Percentiles rank a stretch among this genome's conserved stretches.
These are phyloP conservation scores for Oithona nana DNA, from an alignment of 2,888 invertebrate genomes.

Conservation along the genomic window DNA sequence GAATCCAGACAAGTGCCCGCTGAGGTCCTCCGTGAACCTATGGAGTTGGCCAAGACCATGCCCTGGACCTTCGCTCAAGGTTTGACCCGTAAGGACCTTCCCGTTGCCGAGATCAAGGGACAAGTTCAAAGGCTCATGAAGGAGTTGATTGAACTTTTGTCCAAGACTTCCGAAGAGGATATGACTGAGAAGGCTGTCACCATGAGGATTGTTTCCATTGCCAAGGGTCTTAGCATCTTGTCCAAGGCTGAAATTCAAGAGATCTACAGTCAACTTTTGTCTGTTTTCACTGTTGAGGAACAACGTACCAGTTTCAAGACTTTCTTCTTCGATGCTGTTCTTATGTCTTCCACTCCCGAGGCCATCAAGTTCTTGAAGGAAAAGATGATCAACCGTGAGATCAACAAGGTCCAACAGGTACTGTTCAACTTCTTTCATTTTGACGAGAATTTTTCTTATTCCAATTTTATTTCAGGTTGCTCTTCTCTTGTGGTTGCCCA, in stretches of 20 bases:
- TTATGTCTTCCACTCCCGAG: background rate
- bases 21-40: background rate
- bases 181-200: constrained; percentile 11
- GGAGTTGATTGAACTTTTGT: background rate
- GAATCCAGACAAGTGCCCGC: background rate
- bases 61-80: background rate
- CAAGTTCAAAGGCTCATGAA: background rate
- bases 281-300: background rate
- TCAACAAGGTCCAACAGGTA: background rate
- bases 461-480: too few relatives aligned
- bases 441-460: too few relatives aligned
- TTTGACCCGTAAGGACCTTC: background rate
- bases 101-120: background rate
- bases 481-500: constrained; percentile 5
- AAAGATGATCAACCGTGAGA: background rate
- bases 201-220: background rate
- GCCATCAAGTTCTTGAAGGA: constrained; percentile 6
- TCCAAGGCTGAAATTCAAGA: background rate
- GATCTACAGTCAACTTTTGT: constrained; percentile 6
- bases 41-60: constrained; percentile 1
- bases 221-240: constrained; percentile 5
- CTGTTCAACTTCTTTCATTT: too few relatives aligned
- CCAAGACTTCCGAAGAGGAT: background rate
- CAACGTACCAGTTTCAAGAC: background rate
- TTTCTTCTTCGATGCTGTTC: constrained; percentile 11